Percentiles rank a stretch among this genome's conserved stretches.
These are phyloP conservation scores for Capromys pilorides DNA, from an alignment of 2,797 vertebrate species.

Conservation along the genomic window DNA sequence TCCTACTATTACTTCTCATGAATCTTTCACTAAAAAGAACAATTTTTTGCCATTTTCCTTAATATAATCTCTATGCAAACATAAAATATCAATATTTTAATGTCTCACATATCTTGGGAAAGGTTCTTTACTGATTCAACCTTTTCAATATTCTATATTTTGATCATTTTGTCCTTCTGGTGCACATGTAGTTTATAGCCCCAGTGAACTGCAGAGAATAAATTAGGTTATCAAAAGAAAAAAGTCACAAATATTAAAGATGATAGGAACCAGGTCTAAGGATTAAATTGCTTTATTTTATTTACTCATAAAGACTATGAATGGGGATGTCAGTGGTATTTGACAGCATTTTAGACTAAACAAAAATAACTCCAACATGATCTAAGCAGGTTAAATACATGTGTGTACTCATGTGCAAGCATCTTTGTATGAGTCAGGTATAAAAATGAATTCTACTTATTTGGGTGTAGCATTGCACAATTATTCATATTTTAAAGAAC, in stretches of 20 bases:
- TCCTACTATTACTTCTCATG: background rate
- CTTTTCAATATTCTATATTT: conserved; percentile 74
- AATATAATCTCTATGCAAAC: conserved; percentile 56
- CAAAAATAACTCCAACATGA: background rate
- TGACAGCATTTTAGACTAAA: background rate
- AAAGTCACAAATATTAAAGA: conserved; percentile 31
- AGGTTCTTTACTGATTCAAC: conserved; percentile 81
- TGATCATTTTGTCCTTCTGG: conserved; percentile 69
- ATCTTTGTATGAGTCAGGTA: background rate
- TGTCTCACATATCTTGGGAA: conserved; percentile 67
- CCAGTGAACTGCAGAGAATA: conserved; percentile 61
- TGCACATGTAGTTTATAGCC: conserved; percentile 71
- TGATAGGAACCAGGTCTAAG: background rate
- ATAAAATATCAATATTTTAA: conserved; percentile 78
- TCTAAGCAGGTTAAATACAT: background rate
- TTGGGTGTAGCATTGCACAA: background rate
- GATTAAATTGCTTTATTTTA: background rate
- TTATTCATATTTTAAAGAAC: background rate
- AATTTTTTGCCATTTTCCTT: conserved; percentile 49
- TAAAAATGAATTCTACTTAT: conserved; percentile 11
- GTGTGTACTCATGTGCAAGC: fast-evolving
- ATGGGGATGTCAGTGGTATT: background rate
- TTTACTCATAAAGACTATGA: background rate
- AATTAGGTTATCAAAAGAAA: conserved; percentile 1
- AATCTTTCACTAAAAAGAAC: conserved; percentile 19